phyloP scores from a whole-genome alignment of 2,888 invertebrate genomes.

The Halictus ligatus region DNA sequence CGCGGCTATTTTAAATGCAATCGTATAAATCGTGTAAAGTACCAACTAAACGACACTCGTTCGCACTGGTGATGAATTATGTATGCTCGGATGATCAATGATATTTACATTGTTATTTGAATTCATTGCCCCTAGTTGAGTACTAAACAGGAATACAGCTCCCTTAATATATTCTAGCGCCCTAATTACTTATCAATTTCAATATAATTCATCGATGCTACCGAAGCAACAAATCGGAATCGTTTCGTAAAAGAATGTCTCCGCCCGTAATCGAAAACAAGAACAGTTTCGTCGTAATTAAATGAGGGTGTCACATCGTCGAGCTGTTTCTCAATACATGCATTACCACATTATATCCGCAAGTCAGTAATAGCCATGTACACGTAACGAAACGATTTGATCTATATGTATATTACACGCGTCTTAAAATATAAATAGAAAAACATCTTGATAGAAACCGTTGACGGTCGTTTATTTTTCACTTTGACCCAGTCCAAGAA shows the following conservation, averaged over 20 bases:
- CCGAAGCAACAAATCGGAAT: background rate
- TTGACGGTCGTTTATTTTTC: background rate
- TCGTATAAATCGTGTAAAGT: background rate
- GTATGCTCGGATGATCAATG: background rate
- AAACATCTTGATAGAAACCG: conserved; percentile 30
- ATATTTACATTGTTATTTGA: conserved; percentile 25
- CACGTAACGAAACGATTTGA: conserved; percentile 22
- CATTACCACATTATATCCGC: conserved; percentile 50
- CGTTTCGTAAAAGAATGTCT: background rate
- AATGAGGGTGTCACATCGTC: conserved; percentile 14
- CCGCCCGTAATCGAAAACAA: background rate
- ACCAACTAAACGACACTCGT: background rate
- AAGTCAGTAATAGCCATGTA: conserved; percentile 17
- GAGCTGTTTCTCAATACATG: conserved; percentile 65
- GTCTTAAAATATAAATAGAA: conserved; percentile 22
- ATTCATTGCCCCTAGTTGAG: conserved; percentile 22
- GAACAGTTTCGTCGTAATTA: background rate
- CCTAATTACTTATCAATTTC: background rate
- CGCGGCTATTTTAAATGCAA: conserved; percentile 19
- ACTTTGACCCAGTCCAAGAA: background rate
- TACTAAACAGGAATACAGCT: conserved; percentile 25
- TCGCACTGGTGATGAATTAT: conserved; percentile 15
- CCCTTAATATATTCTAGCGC: conserved; percentile 30
- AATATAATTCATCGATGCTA: background rate
- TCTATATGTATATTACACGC: conserved; percentile 18